A percentile compares a stretch with the other conserved stretches of the same genome.
Evolutionary conservation across 2,797 vertebrate genomes (phyloP).

Genomic region (Rhynchotus rufescens): DNA sequence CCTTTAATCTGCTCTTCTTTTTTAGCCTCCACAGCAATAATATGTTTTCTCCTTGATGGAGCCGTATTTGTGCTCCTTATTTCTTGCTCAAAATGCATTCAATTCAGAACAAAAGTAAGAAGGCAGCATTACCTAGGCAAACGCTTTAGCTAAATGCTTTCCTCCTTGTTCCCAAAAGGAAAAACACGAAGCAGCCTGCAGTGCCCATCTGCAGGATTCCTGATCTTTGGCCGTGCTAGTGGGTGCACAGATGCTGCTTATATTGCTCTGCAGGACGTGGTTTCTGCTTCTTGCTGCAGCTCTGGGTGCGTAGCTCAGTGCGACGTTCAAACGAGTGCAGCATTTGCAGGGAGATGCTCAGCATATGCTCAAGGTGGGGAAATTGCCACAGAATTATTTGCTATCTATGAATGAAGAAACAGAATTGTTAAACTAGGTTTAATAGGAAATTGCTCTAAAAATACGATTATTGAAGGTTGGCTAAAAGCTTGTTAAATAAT

Average conservation of each 20-base stretch:
- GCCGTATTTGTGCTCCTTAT: slow-evolving; percentile 7
- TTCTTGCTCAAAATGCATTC: slow-evolving; percentile 7
- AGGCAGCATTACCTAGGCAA: not conserved
- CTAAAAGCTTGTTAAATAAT: not conserved
- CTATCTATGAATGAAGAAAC: not conserved
- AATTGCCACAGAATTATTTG: not conserved
- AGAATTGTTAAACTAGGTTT: not conserved
- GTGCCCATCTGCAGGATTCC: not conserved
- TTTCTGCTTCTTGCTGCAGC: not conserved
- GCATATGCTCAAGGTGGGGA: accelerated
- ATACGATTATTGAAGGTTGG: not conserved
- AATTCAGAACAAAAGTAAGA: not conserved
- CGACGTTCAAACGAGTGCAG: not conserved
- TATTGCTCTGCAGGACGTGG: not conserved
- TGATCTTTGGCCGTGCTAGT: not conserved
- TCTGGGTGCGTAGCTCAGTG: not conserved
- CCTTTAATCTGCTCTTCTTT: not conserved
- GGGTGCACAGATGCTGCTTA: not conserved
- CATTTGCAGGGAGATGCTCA: not conserved
- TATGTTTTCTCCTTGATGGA: not conserved
- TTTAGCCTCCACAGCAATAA: not conserved
- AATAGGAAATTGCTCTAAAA: not conserved
- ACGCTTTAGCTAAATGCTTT: slow-evolving; percentile 34
- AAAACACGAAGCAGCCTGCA: not conserved
- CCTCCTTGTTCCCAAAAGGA: slow-evolving; percentile 7